phyloP scores from a whole-genome alignment of 2,888 invertebrate genomes.

The Lycocerus yunnanus region DNA sequence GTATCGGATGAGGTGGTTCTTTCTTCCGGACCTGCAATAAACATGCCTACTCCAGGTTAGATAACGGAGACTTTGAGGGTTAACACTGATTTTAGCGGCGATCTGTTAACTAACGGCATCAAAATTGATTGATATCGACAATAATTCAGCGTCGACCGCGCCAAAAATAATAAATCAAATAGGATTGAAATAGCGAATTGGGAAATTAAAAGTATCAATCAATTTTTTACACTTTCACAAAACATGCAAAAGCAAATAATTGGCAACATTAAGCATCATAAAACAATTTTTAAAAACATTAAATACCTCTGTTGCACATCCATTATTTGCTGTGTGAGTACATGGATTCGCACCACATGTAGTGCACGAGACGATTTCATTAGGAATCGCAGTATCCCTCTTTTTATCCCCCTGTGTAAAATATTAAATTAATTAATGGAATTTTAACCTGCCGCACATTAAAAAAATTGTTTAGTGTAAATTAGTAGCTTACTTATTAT shows the following conservation, averaged over 20 bases:
- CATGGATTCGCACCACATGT: constrained; percentile 82
- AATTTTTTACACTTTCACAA: not conserved
- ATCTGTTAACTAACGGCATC: constrained; percentile 2
- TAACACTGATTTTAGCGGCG: constrained; percentile 23
- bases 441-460: constrained; percentile 6
- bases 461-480: not conserved
- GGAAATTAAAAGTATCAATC: not conserved
- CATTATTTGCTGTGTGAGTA: constrained; percentile 85
- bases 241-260: constrained; percentile 6
- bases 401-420: constrained; percentile 78
- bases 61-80: constrained; percentile 33
- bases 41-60: constrained; percentile 66
- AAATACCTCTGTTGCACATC: constrained; percentile 83
- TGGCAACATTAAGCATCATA: constrained; percentile 1
- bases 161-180: not conserved
- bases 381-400: constrained; percentile 76
- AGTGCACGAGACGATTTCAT: constrained; percentile 82
- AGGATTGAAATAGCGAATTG: not conserved
- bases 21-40: constrained; percentile 88
- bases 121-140: not conserved
- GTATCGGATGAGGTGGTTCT: constrained; percentile 89
- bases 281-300: not conserved
- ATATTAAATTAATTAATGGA: not conserved
- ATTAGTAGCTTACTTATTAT: not conserved
- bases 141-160: too few species aligned